phyloP scores from a whole-genome alignment of 2,797 vertebrate genomes.

The Cirrhinus mrigala region DNA sequence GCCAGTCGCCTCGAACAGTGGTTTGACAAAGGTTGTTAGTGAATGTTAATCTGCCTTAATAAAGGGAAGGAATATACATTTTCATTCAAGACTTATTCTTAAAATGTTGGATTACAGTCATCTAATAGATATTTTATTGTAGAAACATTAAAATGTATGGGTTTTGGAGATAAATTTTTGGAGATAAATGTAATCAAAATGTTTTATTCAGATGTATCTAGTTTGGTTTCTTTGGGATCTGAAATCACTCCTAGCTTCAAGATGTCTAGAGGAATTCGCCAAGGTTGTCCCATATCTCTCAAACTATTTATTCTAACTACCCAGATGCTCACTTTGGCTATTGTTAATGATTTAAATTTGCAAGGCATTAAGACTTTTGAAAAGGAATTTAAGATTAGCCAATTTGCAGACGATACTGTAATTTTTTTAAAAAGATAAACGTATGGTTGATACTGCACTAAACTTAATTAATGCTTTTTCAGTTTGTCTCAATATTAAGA shows the following conservation, averaged over 20 bases:
- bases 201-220: conserved; percentile 34
- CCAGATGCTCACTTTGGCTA: too few species aligned
- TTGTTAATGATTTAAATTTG: too few species aligned
- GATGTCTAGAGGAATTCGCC: conserved; percentile 13
- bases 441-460: too few species aligned
- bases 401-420: too few species aligned
- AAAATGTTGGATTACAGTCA: conserved; percentile 24
- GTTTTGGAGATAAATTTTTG: conserved; percentile 13
- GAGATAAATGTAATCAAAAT: conserved; percentile 22
- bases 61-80: conserved; percentile 16
- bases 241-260: conserved; percentile 38
- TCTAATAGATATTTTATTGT: not conserved
- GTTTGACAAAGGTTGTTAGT: not conserved
- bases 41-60: conserved; percentile 32
- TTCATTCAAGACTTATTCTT: conserved; percentile 2
- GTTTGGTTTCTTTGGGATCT: conserved; percentile 14
- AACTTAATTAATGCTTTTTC: too few species aligned
- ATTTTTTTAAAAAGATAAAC: too few species aligned
- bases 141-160: not conserved
- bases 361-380: too few species aligned
- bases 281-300: too few species aligned
- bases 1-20: conserved; percentile 52
- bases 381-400: too few species aligned
- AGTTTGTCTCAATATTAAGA: too few species aligned
- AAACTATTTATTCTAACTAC: too few species aligned